Base-by-base conservation (phyloP, 2,113 vertebrate genomes). In the Acinonyx jubatus region DNA sequence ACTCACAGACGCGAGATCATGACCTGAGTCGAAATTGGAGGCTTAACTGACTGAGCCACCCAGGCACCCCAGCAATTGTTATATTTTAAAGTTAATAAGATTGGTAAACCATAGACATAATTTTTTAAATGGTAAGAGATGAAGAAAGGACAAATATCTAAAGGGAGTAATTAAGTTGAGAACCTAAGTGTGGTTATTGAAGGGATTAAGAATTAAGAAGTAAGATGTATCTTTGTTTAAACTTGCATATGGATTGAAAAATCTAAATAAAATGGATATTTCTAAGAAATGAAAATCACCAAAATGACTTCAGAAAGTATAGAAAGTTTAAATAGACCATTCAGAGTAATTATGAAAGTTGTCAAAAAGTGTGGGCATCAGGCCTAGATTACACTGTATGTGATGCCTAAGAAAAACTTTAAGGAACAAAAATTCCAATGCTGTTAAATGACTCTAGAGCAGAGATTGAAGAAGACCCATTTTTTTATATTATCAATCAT, bases 271-370 rank as follows among this genome's bases (percentile, higher is more conserved):
- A 84, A 48, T 73, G 6, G 15, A 55, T 52, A 73, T 93, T 93
- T 93, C n/a, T 84, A 66, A 36, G 78, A 97, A 85, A 73, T n/a
- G 73, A 73, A 73, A 65, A 85, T 80, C 3, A 57, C 18, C 45
- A 83, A 78, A 89, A 71, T 90, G 31, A 93, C 52, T 79, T 92
- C 29, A 45, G 31, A 93, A 84, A 31, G 14, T 41, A 73, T 27
- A 89, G 15, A 65, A 95, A 84, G 65, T 84, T 18, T 89, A 73
- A 45, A 41, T 71, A 71, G 29, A 79, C 1, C 21, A 97, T 93
- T 83, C 27, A 89, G 63, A 93, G 55, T 89, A 95, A 89, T 80
- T 78, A 92, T 89, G 63, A 55, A 92, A 79, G 38, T 12, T 81
- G 23, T 66, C 55, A 55, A 91, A 76, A 91, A 57, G 45, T 95